Percentiles rank a stretch among this genome's conserved stretches.
Evolutionary conservation across 2,888 invertebrate genomes (phyloP).

Genomic region (Melipona beecheii): DNA sequence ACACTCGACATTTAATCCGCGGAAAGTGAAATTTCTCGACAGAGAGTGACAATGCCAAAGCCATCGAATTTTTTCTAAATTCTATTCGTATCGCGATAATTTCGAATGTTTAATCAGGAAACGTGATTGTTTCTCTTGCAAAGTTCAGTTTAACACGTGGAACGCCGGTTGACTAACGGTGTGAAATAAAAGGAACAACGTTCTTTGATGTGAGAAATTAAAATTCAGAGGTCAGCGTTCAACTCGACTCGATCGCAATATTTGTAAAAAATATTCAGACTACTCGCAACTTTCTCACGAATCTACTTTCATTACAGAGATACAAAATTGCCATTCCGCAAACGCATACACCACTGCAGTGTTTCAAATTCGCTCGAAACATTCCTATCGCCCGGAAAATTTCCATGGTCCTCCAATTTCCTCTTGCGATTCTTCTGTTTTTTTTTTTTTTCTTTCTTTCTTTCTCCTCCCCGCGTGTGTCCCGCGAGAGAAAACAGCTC

Average conservation of each 20-base stretch:
- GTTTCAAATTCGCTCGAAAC: background rate
- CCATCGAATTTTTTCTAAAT: background rate
- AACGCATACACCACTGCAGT: background rate
- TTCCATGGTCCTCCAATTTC: conserved; percentile 1
- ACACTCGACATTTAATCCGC: background rate
- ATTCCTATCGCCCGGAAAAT: background rate
- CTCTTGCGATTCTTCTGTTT: background rate
- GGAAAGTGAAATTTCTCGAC: background rate
- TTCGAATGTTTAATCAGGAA: background rate
- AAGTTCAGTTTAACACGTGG: background rate
- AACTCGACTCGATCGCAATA: background rate
- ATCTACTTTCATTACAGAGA: background rate
- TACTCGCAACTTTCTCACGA: background rate
- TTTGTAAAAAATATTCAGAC: background rate
- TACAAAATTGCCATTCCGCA: too few relatives aligned
- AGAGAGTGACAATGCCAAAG: background rate
- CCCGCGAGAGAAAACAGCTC: too few relatives aligned
- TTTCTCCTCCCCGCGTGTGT: too few relatives aligned
- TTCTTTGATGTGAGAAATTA: too few relatives aligned
- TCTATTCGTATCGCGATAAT: background rate
- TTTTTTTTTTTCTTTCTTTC: too few relatives aligned
- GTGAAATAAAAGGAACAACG: too few relatives aligned
- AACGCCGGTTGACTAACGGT: too few relatives aligned
- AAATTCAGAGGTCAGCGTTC: too few relatives aligned
- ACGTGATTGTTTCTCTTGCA: background rate